Evolutionary conservation across 2,888 invertebrate species (phyloP).

Genomic region (Alloplasta piceator): DNA sequence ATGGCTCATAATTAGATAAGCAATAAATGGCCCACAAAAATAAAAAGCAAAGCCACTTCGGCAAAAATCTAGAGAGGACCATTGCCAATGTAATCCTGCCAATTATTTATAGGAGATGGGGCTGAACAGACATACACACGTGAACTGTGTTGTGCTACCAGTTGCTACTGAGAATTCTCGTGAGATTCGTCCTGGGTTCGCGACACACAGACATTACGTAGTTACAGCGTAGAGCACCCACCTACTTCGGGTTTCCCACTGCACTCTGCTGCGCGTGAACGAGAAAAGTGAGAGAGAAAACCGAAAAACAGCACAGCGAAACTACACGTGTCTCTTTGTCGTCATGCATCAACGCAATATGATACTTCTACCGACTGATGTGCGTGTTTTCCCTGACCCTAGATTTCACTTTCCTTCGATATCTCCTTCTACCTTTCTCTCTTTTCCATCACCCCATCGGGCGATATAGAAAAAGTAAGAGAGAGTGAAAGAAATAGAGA

Average conservation of each 20-base stretch:
- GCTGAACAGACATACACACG: constrained; percentile 79
- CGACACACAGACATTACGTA: constrained; percentile 81
- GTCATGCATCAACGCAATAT: constrained; percentile 75
- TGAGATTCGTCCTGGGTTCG: constrained; percentile 82
- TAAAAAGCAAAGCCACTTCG: constrained; percentile 51
- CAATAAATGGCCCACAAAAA: constrained; percentile 9
- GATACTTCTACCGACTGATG: constrained; percentile 76
- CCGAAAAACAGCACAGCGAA: constrained; percentile 66
- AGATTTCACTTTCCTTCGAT: constrained; percentile 7
- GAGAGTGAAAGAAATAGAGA: constrained; percentile 32
- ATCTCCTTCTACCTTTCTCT: constrained; percentile 9
- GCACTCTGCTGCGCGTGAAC: constrained; percentile 76
- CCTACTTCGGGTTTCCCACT: constrained; percentile 82
- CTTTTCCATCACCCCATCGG: constrained; percentile 31
- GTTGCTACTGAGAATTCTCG: constrained; percentile 80
- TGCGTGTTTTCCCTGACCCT: constrained; percentile 37
- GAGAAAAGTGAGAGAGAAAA: constrained; percentile 64
- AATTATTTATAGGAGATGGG: constrained; percentile 83
- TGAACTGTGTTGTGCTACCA: constrained; percentile 74
- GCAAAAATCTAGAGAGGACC: constrained; percentile 71
- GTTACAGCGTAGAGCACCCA: constrained; percentile 82
- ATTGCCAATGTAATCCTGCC: constrained; percentile 82
- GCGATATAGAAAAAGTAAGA: background rate
- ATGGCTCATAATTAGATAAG: background rate
- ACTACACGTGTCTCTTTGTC: constrained; percentile 76